Evolutionary conservation across 2,888 invertebrate species (phyloP).

Genomic region (Magallana nippona): DNA sequence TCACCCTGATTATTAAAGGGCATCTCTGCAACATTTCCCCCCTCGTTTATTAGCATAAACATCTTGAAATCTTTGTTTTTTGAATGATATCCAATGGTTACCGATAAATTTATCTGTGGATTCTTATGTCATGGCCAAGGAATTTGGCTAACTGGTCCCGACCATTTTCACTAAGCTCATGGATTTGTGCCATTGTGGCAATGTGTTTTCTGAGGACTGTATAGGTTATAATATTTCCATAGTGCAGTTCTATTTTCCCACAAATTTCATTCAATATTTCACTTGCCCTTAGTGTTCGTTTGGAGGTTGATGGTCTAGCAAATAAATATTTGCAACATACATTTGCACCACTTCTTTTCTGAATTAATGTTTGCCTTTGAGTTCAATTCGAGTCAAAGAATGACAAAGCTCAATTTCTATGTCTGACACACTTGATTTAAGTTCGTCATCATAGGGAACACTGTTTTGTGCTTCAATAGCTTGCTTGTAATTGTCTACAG

Average conservation of each 20-base stretch:
- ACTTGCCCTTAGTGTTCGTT: background rate
- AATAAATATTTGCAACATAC: background rate
- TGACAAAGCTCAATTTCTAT: background rate
- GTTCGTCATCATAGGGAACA: background rate
- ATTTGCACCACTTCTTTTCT: background rate
- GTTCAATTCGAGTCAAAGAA: slow-evolving; percentile 4
- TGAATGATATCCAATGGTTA: slow-evolving; percentile 3
- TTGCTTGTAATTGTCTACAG: background rate
- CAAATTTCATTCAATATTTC: background rate
- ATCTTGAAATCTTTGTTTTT: slow-evolving; percentile 14
- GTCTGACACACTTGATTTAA: slow-evolving; percentile 14
- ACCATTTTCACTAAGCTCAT: slow-evolving; percentile 10
- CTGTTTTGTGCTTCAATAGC: slow-evolving; percentile 5
- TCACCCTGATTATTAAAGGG: slow-evolving; percentile 15
- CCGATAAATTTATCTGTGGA: background rate
- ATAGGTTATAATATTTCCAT: background rate
- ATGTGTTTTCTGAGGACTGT: background rate
- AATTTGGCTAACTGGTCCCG: slow-evolving; percentile 11
- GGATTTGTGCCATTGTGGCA: slow-evolving; percentile 11
- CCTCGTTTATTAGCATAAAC: background rate
- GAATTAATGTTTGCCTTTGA: background rate
- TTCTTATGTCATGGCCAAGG: slow-evolving; percentile 6
- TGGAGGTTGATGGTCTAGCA: background rate
- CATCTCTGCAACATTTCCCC: background rate
- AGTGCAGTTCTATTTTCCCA: background rate